Evolutionary conservation across 2,797 vertebrate genomes (phyloP).

Genomic region (Apogon hyalosoma): DNA sequence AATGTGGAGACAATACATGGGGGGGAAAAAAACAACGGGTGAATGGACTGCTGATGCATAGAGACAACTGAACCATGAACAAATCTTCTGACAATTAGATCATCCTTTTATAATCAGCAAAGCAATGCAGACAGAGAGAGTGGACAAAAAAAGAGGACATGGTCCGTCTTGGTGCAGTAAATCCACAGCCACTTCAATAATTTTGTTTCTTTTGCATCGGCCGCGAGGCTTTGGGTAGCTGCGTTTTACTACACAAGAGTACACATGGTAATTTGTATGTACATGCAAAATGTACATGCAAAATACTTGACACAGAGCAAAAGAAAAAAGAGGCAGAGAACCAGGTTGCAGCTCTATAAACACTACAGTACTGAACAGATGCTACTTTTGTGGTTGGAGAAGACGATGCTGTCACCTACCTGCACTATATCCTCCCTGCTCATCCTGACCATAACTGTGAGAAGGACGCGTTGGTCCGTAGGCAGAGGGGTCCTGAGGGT

Average conservation of each 20-base stretch:
- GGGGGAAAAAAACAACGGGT: conserved; percentile 56
- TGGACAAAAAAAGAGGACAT: conserved; percentile 61
- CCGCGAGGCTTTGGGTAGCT: conserved; percentile 52
- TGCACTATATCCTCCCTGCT: conserved; percentile 92
- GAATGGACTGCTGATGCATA: conserved; percentile 71
- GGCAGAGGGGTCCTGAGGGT: conserved; percentile 92
- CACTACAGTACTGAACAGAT: conserved; percentile 73
- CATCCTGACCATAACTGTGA: conserved; percentile 94
- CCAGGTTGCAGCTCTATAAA: conserved; percentile 68
- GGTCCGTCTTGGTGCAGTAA: conserved; percentile 74
- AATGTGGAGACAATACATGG: conserved; percentile 63
- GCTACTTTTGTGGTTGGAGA: conserved; percentile 84
- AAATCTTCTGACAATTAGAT: conserved; percentile 80
- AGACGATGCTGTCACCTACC: conserved; percentile 89
- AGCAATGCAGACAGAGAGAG: conserved; percentile 75
- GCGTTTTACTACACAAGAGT: conserved; percentile 73
- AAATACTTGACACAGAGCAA: conserved; percentile 68
- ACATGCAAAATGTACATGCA: conserved; percentile 82
- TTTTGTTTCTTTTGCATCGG: conserved; percentile 49
- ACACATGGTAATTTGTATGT: conserved; percentile 70
- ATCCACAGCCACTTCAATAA: conserved; percentile 69
- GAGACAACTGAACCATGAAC: conserved; percentile 75
- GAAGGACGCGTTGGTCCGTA: conserved; percentile 92
- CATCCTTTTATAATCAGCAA: conserved; percentile 82
- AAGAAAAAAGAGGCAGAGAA: conserved; percentile 56